These are phyloP conservation scores for Apis laboriosa DNA, from an alignment of 1,140 invertebrate species.

Conservation along the genomic window DNA sequence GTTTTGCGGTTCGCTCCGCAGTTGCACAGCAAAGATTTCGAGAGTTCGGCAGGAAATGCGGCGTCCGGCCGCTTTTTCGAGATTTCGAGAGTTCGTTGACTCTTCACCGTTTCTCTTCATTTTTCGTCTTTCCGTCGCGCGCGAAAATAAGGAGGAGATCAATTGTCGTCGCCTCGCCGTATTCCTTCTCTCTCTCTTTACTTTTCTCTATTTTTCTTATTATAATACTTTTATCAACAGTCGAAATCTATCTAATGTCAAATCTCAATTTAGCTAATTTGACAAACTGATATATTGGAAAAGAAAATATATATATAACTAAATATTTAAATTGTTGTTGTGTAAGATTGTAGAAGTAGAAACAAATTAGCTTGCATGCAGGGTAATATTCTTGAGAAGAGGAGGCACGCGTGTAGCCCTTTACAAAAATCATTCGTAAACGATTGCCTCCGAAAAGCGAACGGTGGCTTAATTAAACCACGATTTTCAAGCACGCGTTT, in stretches of 20 bases:
- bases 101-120: neutral
- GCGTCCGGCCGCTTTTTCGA: constrained; percentile 61
- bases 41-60: constrained; percentile 66
- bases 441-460: neutral
- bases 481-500: neutral
- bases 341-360: too few relatives aligned
- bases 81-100: constrained; percentile 17
- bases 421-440: constrained; percentile 1
- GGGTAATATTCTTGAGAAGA: neutral
- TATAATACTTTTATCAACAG: too few relatives aligned
- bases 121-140: neutral
- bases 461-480: constrained; percentile 32
- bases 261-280: too few relatives aligned
- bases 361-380: too few relatives aligned
- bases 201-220: too few relatives aligned
- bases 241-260: too few relatives aligned
- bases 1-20: constrained; percentile 25
- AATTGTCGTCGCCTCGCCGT: too few relatives aligned
- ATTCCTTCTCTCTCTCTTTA: too few relatives aligned
- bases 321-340: too few relatives aligned
- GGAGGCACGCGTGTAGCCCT: neutral
- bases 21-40: constrained; percentile 56
- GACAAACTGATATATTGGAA: too few relatives aligned
- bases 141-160: too few relatives aligned
- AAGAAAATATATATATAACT: too few relatives aligned